phyloP scores from a whole-genome alignment of 2,113 vertebrate species.

The Isichthys henryi region DNA sequence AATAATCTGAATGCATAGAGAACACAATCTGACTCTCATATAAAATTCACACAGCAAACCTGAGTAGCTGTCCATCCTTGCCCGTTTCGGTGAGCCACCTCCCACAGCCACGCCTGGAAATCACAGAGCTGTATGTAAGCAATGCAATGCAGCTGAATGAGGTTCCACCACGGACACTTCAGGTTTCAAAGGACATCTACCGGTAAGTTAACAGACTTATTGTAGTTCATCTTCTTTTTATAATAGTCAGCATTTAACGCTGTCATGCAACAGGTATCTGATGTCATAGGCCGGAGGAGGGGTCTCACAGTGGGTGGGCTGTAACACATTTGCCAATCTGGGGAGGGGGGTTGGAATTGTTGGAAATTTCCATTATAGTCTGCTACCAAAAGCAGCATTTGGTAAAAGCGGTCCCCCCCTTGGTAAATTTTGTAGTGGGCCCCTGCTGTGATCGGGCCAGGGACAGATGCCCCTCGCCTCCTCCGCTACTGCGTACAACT shows the following conservation, averaged over 20 bases:
- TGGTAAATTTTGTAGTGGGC: too few relatives aligned
- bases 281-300: background rate
- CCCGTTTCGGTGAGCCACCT: background rate
- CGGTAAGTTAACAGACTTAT: background rate
- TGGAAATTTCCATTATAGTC: background rate
- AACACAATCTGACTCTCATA: background rate
- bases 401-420: background rate
- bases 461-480: too few relatives aligned
- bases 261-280: background rate
- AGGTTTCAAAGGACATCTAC: background rate
- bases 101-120: background rate
- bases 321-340: background rate
- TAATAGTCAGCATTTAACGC: background rate
- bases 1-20: background rate
- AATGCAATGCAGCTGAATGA: background rate
- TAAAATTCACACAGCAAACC: background rate
- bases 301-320: background rate
- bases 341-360: background rate
- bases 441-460: too few relatives aligned
- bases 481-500: background rate
- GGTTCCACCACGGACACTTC: background rate
- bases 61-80: background rate
- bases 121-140: background rate
- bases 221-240: background rate
- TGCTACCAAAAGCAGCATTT: background rate